Evolutionary conservation across 1,140 invertebrate genomes (phyloP).

Genomic region (Berghia stephanieae): DNA sequence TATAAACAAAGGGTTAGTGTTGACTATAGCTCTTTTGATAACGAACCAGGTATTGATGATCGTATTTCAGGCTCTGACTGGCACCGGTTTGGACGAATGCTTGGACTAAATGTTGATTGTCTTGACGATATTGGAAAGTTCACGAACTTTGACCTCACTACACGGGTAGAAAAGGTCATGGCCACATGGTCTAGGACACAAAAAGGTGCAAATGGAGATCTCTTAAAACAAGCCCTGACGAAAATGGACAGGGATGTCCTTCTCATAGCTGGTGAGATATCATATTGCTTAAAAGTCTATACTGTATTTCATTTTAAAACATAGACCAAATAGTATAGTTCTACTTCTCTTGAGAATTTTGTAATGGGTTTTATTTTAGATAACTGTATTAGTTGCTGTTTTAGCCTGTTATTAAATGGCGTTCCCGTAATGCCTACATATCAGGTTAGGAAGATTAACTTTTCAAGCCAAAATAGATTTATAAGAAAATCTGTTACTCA

Average conservation of each 20-base stretch:
- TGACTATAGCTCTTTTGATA: too few relatives aligned
- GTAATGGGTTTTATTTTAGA: too few relatives aligned
- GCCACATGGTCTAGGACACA: conserved; percentile 4
- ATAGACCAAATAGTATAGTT: too few relatives aligned
- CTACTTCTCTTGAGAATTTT: too few relatives aligned
- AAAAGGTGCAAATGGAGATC: conserved; percentile 2
- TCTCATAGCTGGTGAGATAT: conserved; percentile 21
- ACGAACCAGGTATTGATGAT: background rate
- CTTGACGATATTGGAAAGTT: conserved; percentile 34
- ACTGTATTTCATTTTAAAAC: background rate
- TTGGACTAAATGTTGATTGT: conserved; percentile 11
- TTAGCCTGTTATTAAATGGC: too few relatives aligned
- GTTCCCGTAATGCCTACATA: too few relatives aligned
- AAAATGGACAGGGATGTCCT: conserved; percentile 31
- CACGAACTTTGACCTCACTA: conserved; percentile 31
- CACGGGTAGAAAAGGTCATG: conserved; percentile 24
- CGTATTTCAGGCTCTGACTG: conserved; percentile 25
- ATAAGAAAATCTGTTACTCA: too few relatives aligned
- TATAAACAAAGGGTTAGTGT: too few relatives aligned
- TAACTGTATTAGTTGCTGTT: too few relatives aligned
- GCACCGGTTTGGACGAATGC: conserved; percentile 29
- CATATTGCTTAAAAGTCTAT: background rate
- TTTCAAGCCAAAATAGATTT: too few relatives aligned
- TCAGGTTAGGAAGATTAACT: too few relatives aligned
- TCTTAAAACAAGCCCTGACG: conserved; percentile 3